phyloP scores from a whole-genome alignment of 2,888 invertebrate genomes.

The Pocota personata region DNA sequence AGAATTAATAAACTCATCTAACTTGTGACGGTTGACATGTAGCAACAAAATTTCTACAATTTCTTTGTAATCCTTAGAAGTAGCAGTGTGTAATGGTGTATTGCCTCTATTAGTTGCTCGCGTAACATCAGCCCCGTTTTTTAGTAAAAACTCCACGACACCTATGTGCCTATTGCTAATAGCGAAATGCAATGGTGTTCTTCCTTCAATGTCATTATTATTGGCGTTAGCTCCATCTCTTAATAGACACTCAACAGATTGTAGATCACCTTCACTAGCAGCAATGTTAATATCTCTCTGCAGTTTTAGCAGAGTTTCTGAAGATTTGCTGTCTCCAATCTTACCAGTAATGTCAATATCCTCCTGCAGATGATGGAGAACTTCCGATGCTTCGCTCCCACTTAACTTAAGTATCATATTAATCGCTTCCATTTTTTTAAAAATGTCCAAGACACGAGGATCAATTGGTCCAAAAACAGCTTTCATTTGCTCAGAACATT shows the following conservation, averaged over 20 bases:
- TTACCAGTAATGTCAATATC: background rate
- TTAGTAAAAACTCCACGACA: constrained; percentile 58
- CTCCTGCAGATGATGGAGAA: background rate
- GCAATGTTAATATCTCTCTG: background rate
- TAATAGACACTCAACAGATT: constrained; percentile 9
- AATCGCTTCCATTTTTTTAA: background rate
- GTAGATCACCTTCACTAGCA: background rate
- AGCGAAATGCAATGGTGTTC: constrained; percentile 73
- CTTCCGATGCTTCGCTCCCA: background rate
- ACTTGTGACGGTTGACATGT: background rate
- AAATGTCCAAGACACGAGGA: background rate
- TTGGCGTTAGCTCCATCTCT: constrained; percentile 3
- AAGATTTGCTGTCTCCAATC: background rate
- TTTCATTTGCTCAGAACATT: background rate
- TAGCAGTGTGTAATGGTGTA: constrained; percentile 46
- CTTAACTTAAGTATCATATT: background rate
- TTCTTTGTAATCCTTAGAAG: constrained; percentile 10
- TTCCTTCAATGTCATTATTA: constrained; percentile 34
- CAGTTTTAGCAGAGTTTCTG: too few relatives aligned
- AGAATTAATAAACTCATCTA: constrained; percentile 20
- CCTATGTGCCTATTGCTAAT: constrained; percentile 44
- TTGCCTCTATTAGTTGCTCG: constrained; percentile 19
- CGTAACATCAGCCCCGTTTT: constrained; percentile 54
- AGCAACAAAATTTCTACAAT: constrained; percentile 30
- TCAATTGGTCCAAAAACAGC: background rate